Conservation (phyloP, 2,888 invertebrate genomes). For the Sceliomorpha sp. region DNA sequence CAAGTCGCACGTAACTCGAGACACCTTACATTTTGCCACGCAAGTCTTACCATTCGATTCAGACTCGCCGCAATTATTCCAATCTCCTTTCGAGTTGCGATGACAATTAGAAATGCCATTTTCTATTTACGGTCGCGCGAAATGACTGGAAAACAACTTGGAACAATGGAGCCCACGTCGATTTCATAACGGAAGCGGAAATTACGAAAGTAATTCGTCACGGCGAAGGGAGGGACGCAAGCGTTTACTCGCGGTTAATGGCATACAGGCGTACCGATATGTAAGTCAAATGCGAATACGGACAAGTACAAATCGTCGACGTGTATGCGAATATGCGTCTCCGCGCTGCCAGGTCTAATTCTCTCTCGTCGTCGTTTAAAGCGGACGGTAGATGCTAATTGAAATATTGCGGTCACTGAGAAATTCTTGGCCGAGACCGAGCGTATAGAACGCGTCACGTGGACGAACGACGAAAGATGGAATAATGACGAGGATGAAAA, state of each 20-base stretch:
- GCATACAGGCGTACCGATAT: conserved; percentile 13
- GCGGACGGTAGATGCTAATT: conserved; percentile 75
- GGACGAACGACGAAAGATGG: conserved; percentile 41
- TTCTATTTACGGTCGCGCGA: too few species aligned
- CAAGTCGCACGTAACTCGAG: too few species aligned
- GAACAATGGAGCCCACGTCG: conserved; percentile 1
- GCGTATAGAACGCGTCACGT: conserved; percentile 34
- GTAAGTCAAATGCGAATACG: conserved; percentile 37
- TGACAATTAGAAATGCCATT: too few species aligned
- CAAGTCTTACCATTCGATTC: too few species aligned
- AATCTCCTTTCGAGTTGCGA: too few species aligned
- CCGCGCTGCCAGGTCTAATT: conserved; percentile 53
- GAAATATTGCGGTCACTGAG: conserved; percentile 77
- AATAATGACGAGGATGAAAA: conserved; percentile 52
- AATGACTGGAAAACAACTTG: not conserved
- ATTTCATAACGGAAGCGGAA: conserved; percentile 11
- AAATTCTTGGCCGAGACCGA: conserved; percentile 74
- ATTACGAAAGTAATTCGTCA: conserved; percentile 37
- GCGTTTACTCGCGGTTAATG: conserved; percentile 19
- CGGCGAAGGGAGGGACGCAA: conserved; percentile 13
- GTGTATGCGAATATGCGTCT: conserved; percentile 29
- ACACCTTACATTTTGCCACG: too few species aligned
- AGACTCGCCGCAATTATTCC: too few species aligned
- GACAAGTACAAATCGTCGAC: conserved; percentile 47
- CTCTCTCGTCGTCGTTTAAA: conserved; percentile 70